phyloP scores from a whole-genome alignment of 2,113 vertebrate species.

The Chroicocephalus ridibundus region DNA sequence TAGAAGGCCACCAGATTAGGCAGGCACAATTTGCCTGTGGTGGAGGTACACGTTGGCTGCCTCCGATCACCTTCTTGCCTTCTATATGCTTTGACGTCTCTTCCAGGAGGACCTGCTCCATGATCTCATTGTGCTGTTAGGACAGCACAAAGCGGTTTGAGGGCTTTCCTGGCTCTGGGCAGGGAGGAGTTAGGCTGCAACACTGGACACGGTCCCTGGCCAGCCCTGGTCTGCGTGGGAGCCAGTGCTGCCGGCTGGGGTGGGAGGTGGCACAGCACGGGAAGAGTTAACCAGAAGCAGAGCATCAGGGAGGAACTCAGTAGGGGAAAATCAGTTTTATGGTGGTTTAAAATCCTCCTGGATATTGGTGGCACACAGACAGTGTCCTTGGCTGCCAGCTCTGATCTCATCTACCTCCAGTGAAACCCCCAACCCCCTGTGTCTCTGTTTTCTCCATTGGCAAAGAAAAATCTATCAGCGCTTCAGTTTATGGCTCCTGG shows the following conservation, averaged over 20 bases:
- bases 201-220: rapidly evolving
- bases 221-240: neutral
- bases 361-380: neutral
- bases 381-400: neutral
- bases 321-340: neutral
- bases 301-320: neutral
- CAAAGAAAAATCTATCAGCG: neutral
- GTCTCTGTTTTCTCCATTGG: rapidly evolving
- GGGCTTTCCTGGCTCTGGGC: neutral
- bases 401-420: neutral
- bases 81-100: rapidly evolving
- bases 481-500: neutral
- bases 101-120: neutral
- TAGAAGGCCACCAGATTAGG: neutral
- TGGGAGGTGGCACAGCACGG: rapidly evolving
- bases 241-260: rapidly evolving
- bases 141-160: neutral
- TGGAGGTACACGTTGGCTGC: neutral
- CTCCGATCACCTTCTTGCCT: neutral
- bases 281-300: neutral
- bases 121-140: neutral
- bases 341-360: neutral
- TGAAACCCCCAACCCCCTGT: rapidly evolving
- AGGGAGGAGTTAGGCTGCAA: neutral
- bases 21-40: neutral